These are phyloP conservation scores for Musca domestica DNA, from an alignment of 1,140 invertebrate species.

Conservation along the genomic window DNA sequence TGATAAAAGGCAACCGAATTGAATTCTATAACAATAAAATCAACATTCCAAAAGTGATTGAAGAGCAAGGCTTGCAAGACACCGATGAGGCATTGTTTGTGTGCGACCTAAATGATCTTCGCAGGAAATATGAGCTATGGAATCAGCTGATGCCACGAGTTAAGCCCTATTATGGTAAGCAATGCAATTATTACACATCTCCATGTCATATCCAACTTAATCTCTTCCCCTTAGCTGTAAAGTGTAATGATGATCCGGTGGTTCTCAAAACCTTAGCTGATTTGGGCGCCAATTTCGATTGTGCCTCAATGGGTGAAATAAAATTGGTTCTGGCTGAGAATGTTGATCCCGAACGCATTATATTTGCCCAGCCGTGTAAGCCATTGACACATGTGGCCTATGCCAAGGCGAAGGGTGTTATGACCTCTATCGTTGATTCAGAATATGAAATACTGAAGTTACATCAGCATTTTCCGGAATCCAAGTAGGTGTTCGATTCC, in stretches of 20 bases:
- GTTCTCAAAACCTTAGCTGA: conserved; percentile 82
- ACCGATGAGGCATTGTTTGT: conserved; percentile 90
- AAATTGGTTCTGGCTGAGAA: conserved; percentile 68
- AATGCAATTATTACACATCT: neutral
- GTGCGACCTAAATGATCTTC: conserved; percentile 85
- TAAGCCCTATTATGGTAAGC: conserved; percentile 79
- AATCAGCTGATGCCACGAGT: conserved; percentile 81
- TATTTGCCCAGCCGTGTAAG: conserved; percentile 98
- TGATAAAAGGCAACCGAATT: conserved; percentile 33
- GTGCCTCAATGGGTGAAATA: conserved; percentile 93
- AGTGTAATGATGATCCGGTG: conserved; percentile 87
- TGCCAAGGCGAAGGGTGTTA: conserved; percentile 74
- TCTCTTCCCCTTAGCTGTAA: conserved; percentile 70
- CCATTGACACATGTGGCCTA: conserved; percentile 86
- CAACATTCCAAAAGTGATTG: conserved; percentile 37
- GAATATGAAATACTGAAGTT: conserved; percentile 92
- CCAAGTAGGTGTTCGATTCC: conserved; percentile 63
- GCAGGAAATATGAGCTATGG: conserved; percentile 84
- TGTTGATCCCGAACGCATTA: conserved; percentile 78
- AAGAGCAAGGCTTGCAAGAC: conserved; percentile 33
- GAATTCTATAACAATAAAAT: conserved; percentile 40
- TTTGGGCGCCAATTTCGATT: conserved; percentile 91
- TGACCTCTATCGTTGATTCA: conserved; percentile 94
- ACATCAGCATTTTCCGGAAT: conserved; percentile 75
- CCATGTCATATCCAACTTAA: too few species aligned